Evolutionary conservation across 2,888 invertebrate genomes (phyloP), one percentile per base, ranked within the genome.

Genomic region (Coleophora deauratella): DNA sequence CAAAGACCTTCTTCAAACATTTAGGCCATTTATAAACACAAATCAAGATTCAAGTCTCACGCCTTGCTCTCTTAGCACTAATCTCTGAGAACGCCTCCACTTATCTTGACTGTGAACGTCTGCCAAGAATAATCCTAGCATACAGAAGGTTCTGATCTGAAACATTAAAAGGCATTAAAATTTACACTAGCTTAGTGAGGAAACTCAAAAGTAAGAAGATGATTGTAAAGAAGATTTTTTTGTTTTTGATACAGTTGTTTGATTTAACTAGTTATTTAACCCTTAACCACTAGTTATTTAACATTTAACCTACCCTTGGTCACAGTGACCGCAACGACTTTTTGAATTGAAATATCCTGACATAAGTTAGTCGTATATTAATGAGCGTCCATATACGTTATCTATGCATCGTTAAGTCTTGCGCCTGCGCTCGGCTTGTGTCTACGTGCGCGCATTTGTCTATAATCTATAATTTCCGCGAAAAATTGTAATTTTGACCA

Each of bases 51-150:
- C 9, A 31, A 31, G 10, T 6, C n/a, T 31, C 8, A 31, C 10
- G n/a, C 31, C 66, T 69, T 71, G 60, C 65, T 62, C 33, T 38
- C 73, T 78, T 71, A 73, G 59, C 65, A 70, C 72, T 80, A 79
- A 80, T 81, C 80, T 77, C 52, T 50, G 61, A 54, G 62, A 73
- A 72, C 69, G 74, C 74, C 68, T 72, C 57, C 59, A 60, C 69
- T 79, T 81, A 74, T 81, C 78, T 79, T 73, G 73, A 72, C 72
- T 72, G 62, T 70, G 66, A 73, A 72, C 65, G 72, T 72, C 72
- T 77, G 62, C 63, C 57, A 45, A 52, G 55, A 66, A 62, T 79
- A 80, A 84, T 81, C 82, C 71, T 61, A 64, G 66, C 67, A 65
- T 66, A 65, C 66, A 21, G 21, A 66, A 7, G 35, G 33, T 35